Evolutionary conservation across 2,888 invertebrate genomes (phyloP).

Genomic region (Maniola hyperantus): DNA sequence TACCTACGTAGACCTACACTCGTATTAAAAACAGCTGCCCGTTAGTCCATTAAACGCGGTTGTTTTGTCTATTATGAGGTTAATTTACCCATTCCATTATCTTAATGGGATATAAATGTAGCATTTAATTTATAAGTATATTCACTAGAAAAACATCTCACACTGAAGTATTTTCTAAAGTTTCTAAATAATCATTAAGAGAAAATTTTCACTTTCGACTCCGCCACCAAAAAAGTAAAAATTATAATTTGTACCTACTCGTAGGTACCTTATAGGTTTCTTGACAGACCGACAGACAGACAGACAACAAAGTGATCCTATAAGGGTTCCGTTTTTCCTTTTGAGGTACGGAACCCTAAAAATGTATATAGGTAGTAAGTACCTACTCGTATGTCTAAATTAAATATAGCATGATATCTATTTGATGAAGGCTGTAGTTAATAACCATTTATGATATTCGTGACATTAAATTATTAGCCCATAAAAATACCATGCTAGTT

Average conservation of each 20-base stretch:
- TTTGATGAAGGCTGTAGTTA: neutral
- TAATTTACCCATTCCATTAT: slow-evolving; percentile 19
- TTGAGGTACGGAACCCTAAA: too few relatives aligned
- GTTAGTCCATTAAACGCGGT: neutral
- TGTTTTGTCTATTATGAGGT: slow-evolving; percentile 19
- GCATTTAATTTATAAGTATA: neutral
- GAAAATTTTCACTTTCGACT: too few relatives aligned
- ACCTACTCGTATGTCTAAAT: too few relatives aligned
- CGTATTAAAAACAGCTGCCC: neutral
- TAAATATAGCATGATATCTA: too few relatives aligned
- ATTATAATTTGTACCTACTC: too few relatives aligned
- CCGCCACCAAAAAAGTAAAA: too few relatives aligned
- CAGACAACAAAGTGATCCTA: too few relatives aligned
- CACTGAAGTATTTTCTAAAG: neutral
- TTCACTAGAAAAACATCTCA: neutral
- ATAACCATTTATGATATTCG: neutral
- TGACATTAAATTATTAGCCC: neutral
- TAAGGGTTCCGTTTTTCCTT: too few relatives aligned
- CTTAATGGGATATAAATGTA: slow-evolving; percentile 15
- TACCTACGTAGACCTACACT: neutral
- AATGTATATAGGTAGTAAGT: too few relatives aligned
- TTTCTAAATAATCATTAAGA: too few relatives aligned
- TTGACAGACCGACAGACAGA: too few relatives aligned
- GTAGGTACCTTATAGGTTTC: too few relatives aligned
- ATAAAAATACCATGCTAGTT: neutral